Conservation (phyloP, 2,113 vertebrate genomes). For the Pandion haliaetus region DNA sequence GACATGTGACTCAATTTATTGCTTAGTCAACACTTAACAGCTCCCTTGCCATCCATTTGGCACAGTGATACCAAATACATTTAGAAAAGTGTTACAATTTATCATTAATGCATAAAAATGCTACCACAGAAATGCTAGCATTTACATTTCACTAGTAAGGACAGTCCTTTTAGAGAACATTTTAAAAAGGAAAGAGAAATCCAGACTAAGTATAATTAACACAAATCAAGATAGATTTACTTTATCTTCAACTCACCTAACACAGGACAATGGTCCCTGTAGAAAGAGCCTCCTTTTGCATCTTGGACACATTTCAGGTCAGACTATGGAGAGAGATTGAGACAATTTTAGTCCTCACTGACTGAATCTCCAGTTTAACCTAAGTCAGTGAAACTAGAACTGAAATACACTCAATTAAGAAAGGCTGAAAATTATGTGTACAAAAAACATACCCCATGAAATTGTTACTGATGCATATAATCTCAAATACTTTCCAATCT, state of each 20-base stretch:
- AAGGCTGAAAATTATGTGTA: neutral
- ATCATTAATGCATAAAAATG: neutral
- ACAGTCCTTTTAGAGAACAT: neutral
- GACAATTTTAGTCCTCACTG: neutral
- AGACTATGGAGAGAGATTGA: slow-evolving; percentile 77
- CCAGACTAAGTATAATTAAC: neutral
- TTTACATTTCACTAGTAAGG: neutral
- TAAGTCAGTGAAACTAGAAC: neutral
- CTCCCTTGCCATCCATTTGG: neutral
- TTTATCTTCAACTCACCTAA: slow-evolving; percentile 83
- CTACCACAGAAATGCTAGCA: neutral
- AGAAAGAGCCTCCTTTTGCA: slow-evolving; percentile 99
- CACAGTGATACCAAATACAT: neutral
- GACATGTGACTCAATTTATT: neutral
- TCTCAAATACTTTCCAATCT: neutral
- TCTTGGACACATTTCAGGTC: slow-evolving; percentile 99
- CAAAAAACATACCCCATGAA: neutral
- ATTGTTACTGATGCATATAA: neutral
- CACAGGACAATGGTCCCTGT: slow-evolving; percentile 98
- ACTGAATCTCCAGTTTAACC: neutral
- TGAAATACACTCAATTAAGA: neutral
- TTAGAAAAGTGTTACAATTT: neutral
- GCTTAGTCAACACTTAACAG: neutral
- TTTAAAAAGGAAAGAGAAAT: neutral
- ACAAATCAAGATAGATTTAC: neutral